phyloP scores from a whole-genome alignment of 2,113 vertebrate genomes.

The Sclerurus mexicanus region DNA sequence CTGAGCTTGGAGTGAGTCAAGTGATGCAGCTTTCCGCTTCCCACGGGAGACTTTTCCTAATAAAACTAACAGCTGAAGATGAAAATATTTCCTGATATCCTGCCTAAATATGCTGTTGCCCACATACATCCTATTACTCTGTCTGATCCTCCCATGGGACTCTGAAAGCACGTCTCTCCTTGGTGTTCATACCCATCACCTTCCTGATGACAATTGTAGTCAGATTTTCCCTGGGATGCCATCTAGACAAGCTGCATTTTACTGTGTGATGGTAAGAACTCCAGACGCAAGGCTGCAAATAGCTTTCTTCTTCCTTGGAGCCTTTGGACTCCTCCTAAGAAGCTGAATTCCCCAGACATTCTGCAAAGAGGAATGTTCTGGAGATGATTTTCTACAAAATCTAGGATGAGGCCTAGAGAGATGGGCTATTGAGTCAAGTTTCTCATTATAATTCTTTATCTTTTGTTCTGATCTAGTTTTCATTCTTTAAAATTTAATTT shows the following conservation, averaged over 20 bases:
- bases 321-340: not conserved
- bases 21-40: constrained; percentile 44
- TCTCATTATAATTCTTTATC: not conserved
- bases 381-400: not conserved
- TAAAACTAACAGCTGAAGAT: constrained; percentile 48
- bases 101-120: constrained; percentile 40
- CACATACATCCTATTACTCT: constrained; percentile 8
- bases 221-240: constrained; percentile 11
- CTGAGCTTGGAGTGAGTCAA: constrained; percentile 41
- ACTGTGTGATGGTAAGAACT: not conserved
- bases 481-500: not conserved
- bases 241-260: not conserved
- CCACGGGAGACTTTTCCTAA: constrained; percentile 53
- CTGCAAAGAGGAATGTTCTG: not conserved
- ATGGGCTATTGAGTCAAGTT: not conserved
- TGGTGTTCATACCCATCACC: not conserved
- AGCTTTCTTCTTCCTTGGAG: not conserved
- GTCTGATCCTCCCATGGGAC: not conserved
- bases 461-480: not conserved
- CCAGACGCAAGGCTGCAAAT: not conserved
- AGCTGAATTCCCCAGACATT: not conserved
- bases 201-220: constrained; percentile 10
- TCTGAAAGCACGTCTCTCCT: not conserved
- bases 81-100: constrained; percentile 24
- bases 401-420: not conserved